These are phyloP conservation scores for Scatophagus argus DNA, from an alignment of 2,113 vertebrate genomes.

Conservation along the genomic window DNA sequence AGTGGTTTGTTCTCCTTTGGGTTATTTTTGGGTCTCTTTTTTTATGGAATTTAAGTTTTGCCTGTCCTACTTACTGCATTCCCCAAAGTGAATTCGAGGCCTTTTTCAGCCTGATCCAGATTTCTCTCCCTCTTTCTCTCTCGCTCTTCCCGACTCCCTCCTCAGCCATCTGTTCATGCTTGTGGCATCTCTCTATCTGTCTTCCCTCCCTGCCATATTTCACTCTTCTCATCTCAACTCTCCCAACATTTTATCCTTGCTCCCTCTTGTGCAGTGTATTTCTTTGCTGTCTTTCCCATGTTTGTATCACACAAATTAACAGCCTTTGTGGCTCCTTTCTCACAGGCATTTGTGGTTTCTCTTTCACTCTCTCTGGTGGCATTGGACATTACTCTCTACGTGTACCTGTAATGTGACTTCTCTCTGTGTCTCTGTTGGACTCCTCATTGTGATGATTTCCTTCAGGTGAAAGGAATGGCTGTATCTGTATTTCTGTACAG, in stretches of 20 bases:
- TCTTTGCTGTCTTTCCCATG: constrained; percentile 12
- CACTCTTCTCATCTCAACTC: constrained; percentile 43
- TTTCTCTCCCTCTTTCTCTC: constrained; percentile 46
- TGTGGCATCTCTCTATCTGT: constrained; percentile 68
- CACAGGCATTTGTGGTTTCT: neutral
- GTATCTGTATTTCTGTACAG: neutral
- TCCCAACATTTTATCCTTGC: constrained; percentile 25
- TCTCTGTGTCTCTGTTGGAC: neutral
- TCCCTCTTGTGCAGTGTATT: constrained; percentile 22
- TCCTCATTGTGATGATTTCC: neutral
- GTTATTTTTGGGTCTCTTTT: constrained; percentile 70
- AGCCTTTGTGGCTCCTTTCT: constrained; percentile 11
- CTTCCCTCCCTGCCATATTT: constrained; percentile 57
- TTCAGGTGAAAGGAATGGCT: neutral
- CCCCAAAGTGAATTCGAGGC: constrained; percentile 76
- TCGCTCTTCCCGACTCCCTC: constrained; percentile 44
- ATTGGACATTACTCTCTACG: neutral
- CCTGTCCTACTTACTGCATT: constrained; percentile 79
- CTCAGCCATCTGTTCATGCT: constrained; percentile 76
- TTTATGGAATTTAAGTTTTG: constrained; percentile 73
- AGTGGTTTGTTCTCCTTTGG: constrained; percentile 61
- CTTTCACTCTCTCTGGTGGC: neutral
- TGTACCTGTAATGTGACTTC: neutral
- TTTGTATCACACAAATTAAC: constrained; percentile 31
- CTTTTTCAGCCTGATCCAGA: constrained; percentile 80